Evolutionary conservation across 2,888 invertebrate genomes (phyloP).

Genomic region (Cryptosula pallasiana): DNA sequence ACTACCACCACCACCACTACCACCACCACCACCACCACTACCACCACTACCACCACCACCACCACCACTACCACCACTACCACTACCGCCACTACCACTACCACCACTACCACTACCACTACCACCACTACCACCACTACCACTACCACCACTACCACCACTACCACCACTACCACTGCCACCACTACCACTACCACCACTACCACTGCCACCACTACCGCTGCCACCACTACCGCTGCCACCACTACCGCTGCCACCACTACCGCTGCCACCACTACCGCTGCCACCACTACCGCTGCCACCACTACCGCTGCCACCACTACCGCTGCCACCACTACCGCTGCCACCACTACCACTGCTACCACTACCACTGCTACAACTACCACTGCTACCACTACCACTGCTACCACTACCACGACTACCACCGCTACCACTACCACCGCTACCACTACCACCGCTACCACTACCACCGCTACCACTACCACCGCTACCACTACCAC

Average conservation of each 20-base stretch:
- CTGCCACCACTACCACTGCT: not conserved
- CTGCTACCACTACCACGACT: not conserved
- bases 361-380: not conserved
- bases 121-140: not conserved
- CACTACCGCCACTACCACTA: not conserved
- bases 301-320: not conserved
- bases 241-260: not conserved
- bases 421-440: not conserved
- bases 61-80: not conserved
- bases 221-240: not conserved
- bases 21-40: not conserved
- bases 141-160: not conserved
- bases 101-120: not conserved
- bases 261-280: not conserved
- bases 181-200: not conserved
- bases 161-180: not conserved
- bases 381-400: not conserved
- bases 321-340: not conserved
- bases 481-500: not conserved
- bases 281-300: not conserved
- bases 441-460: not conserved
- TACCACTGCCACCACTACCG: not conserved
- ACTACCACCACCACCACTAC: not conserved
- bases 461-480: not conserved
- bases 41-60: not conserved